A percentile compares a stretch with the other conserved stretches of the same genome.
Conservation (phyloP, 2,797 vertebrate species). For the Rhinophrynus dorsalis region DNA sequence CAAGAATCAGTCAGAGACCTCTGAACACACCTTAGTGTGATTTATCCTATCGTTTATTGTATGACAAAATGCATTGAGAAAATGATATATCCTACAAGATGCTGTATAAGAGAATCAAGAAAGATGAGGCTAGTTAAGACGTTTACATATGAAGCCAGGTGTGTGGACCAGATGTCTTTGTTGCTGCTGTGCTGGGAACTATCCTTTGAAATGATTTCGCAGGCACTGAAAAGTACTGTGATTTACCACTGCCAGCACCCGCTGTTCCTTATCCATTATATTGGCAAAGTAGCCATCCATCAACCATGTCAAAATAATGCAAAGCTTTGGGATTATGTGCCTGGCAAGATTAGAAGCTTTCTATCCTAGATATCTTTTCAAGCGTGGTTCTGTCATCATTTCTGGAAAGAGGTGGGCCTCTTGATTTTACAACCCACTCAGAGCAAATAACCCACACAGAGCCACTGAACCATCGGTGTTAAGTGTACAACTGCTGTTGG, state of each 20-base stretch:
- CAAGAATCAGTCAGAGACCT: too few relatives aligned
- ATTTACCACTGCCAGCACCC: constrained; percentile 30
- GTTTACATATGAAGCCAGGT: constrained; percentile 35
- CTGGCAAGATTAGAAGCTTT: neutral
- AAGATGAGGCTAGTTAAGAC: constrained; percentile 15
- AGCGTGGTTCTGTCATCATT: too few relatives aligned
- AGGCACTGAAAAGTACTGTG: constrained; percentile 1
- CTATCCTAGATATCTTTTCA: neutral
- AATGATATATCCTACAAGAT: neutral
- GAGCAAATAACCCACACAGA: too few relatives aligned
- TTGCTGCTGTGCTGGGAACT: constrained; percentile 29
- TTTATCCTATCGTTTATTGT: too few relatives aligned
- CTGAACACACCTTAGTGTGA: too few relatives aligned
- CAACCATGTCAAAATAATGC: constrained; percentile 37
- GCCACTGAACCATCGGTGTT: too few relatives aligned
- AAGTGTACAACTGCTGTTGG: too few relatives aligned
- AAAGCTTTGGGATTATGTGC: constrained; percentile 8
- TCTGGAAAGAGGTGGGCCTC: too few relatives aligned
- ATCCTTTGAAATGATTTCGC: constrained; percentile 6
- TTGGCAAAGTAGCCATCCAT: constrained; percentile 33
- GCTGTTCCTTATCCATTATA: constrained; percentile 33
- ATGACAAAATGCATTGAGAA: neutral
- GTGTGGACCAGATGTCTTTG: constrained; percentile 34
- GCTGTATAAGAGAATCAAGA: constrained; percentile 12
- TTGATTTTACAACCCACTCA: too few relatives aligned